Conservation (phyloP, 2,888 invertebrate species). For the Parapristionchus giblindavisi region DNA sequence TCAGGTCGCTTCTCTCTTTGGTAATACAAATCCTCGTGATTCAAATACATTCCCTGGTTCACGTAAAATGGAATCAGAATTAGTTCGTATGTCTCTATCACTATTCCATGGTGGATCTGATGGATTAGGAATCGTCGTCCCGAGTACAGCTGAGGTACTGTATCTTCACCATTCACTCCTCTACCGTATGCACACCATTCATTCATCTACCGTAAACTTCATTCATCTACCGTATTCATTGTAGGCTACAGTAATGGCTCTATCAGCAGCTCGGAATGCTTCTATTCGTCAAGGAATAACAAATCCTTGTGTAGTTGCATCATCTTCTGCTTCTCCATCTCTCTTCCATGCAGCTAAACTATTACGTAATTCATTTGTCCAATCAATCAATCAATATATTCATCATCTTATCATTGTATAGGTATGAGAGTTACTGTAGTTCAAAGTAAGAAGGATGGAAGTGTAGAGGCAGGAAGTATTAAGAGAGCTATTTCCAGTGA, state of each 20-base stretch:
- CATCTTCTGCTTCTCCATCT: conserved; percentile 1
- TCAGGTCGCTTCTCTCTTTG: conserved; percentile 20
- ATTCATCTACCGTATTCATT: neutral
- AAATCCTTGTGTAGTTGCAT: conserved; percentile 1
- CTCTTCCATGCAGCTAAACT: conserved; percentile 30
- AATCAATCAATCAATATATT: too few relatives aligned
- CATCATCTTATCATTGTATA: neutral
- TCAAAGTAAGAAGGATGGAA: conserved; percentile 18
- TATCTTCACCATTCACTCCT: neutral
- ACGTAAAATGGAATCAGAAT: conserved; percentile 58
- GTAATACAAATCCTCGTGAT: conserved; percentile 83
- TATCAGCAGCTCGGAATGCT: conserved; percentile 14
- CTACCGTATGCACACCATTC: too few relatives aligned
- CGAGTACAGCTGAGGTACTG: conserved; percentile 23
- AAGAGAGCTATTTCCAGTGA: conserved; percentile 4
- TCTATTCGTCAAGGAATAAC: neutral
- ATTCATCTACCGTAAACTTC: neutral
- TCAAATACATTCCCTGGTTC: conserved; percentile 92
- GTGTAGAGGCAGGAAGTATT: conserved; percentile 8
- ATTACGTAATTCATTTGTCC: too few relatives aligned
- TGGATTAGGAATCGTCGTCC: conserved; percentile 81
- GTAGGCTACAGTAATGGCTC: conserved; percentile 5
- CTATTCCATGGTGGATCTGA: conserved; percentile 85
- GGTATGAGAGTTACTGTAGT: conserved; percentile 13
- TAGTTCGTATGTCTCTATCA: conserved; percentile 70